Evolutionary conservation across 1,140 invertebrate species (phyloP), one percentile per base, ranked within the genome.

Genomic region (Ostrea denselamellosa): DNA sequence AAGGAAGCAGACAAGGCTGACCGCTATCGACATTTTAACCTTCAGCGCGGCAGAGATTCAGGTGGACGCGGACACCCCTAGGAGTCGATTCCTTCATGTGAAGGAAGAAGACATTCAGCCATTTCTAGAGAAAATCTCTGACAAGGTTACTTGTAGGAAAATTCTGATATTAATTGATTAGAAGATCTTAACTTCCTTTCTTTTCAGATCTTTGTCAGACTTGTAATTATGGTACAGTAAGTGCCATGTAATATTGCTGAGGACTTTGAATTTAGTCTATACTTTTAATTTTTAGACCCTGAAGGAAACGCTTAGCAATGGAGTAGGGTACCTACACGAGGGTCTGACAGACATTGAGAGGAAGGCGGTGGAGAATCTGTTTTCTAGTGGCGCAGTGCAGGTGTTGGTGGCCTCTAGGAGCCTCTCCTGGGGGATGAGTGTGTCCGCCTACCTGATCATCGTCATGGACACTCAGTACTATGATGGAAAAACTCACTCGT

Each of bases 391-490:
- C 5, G 98, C 98, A 0, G 97, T 99, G 82, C 99, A 99, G 95
- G 94, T 99, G 53, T 97, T 98, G 77, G 98, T 99, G 0, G 97
- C 96, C 0, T 98, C 98, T 0, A 96, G 97, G 19, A 98, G 97
- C 93, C 96, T 99, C 8, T 98, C 98, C 92, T 99, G 98, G 97
- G 97, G 97, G 58, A 96, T 99, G 81, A 97, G 97, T 54, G 97
- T 99, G 52, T 96, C 96, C 83, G 97, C 98, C 0, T 98, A 99
- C 95, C 96, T 99, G 22, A 98, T 98, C 0, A 97, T 99, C 52
- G 97, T 99, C 22, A 99, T 99, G 97, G 99, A 99, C 93, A 99
- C 99, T 0, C 98, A 99, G 94, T 96, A 96, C 90, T 99, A 99
- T 95, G 99, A 99, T 95, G 99, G 99, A 82, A 99, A 99, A 92